A percentile compares a stretch with the other conserved stretches of the same genome.
Evolutionary conservation across 2,797 vertebrate genomes (phyloP).

Genomic region (Hafferia zeledoni): DNA sequence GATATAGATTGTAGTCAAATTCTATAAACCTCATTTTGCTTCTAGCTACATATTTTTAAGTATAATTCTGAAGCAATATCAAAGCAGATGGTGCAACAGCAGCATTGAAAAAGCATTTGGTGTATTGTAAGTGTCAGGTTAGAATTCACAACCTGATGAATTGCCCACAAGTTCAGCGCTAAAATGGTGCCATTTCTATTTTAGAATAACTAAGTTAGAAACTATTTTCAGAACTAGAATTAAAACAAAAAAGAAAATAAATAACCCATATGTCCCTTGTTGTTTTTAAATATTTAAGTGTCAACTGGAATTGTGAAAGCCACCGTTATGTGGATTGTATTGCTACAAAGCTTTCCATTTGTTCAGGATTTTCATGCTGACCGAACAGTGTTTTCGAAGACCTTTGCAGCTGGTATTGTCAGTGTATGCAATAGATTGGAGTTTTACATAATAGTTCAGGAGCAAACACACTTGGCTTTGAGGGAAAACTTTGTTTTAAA

Average conservation of each 20-base stretch:
- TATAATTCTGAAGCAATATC: constrained; percentile 73
- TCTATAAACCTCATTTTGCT: constrained; percentile 74
- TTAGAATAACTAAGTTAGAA: constrained; percentile 73
- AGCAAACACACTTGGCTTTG: background rate
- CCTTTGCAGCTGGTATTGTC: constrained; percentile 38
- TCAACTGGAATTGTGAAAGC: constrained; percentile 64
- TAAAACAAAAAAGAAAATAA: constrained; percentile 77
- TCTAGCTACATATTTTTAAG: constrained; percentile 77
- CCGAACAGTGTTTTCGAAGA: constrained; percentile 37
- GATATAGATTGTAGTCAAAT: constrained; percentile 83
- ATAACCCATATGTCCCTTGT: constrained; percentile 73
- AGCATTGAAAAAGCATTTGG: constrained; percentile 70
- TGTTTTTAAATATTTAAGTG: constrained; percentile 79
- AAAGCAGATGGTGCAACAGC: constrained; percentile 70
- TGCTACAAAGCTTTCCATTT: constrained; percentile 51
- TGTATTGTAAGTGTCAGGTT: constrained; percentile 79
- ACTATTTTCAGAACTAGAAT: constrained; percentile 70
- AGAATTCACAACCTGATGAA: constrained; percentile 77
- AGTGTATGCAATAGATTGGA: background rate
- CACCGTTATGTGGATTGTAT: background rate
- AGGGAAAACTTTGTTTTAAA: constrained; percentile 23
- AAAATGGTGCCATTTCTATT: constrained; percentile 68
- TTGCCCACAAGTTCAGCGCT: constrained; percentile 56
- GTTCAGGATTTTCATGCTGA: constrained; percentile 6
- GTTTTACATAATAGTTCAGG: background rate